phyloP scores from a whole-genome alignment of 1,140 invertebrate species.

The Drosophila trapezifrons region DNA sequence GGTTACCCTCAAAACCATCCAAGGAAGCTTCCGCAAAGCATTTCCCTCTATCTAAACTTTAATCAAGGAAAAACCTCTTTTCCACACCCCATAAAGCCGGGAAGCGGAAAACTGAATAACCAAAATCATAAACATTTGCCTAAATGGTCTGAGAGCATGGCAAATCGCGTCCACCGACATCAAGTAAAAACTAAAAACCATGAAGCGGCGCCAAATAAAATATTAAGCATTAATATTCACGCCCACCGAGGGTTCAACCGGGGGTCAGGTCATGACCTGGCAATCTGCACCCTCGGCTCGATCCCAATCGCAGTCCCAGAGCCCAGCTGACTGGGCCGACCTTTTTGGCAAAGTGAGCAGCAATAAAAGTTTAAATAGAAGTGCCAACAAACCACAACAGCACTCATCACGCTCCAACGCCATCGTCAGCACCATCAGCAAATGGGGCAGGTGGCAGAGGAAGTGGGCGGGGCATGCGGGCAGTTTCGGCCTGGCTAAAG shows the following conservation, averaged over 20 bases:
- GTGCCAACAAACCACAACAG: slow-evolving; percentile 81
- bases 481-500: slow-evolving; percentile 1
- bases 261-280: slow-evolving; percentile 31
- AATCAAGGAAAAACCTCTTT: slow-evolving; percentile 32
- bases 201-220: slow-evolving; percentile 59
- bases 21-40: neutral
- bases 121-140: slow-evolving; percentile 45
- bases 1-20: neutral
- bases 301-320: slow-evolving; percentile 1
- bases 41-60: slow-evolving; percentile 6
- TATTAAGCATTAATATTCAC: slow-evolving; percentile 73
- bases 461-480: slow-evolving; percentile 9
- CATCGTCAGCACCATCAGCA: slow-evolving; percentile 50
- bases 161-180: slow-evolving; percentile 24
- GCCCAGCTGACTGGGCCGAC: slow-evolving; percentile 40
- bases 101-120: slow-evolving; percentile 18
- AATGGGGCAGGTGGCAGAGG: slow-evolving; percentile 45
- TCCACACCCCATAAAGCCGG: slow-evolving; percentile 35
- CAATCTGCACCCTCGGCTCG: slow-evolving; percentile 17
- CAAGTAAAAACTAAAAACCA: slow-evolving; percentile 61
- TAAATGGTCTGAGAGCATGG: slow-evolving; percentile 34
- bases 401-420: slow-evolving; percentile 78
- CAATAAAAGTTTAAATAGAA: slow-evolving; percentile 83
- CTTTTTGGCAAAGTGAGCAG: slow-evolving; percentile 73
- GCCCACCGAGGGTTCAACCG: slow-evolving; percentile 17